These are phyloP conservation scores for Saguinus imperator DNA, from an alignment of 2,113 vertebrate genomes.

Conservation along the genomic window DNA sequence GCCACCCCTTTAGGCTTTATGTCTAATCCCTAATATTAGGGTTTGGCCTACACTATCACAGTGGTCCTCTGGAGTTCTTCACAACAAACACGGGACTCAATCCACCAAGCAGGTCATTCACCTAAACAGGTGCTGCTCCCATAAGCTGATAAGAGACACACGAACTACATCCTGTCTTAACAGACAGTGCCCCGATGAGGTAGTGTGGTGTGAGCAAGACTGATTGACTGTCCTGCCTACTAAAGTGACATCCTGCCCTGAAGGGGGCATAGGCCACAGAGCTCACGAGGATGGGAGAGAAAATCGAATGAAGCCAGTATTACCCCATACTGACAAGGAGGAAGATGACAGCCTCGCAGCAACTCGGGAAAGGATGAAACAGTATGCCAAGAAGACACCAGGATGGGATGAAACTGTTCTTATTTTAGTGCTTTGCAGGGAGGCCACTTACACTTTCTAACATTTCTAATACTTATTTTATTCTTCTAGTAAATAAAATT, in stretches of 20 bases:
- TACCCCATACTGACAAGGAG: neutral
- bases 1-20: neutral
- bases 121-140: neutral
- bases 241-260: neutral
- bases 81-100: neutral
- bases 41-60: neutral
- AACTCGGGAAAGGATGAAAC: neutral
- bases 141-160: neutral
- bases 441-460: conserved; percentile 54
- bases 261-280: neutral
- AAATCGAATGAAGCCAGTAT: accelerated
- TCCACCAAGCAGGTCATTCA: neutral
- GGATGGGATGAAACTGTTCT: conserved; percentile 75
- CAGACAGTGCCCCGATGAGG: neutral
- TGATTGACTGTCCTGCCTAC: neutral
- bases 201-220: neutral
- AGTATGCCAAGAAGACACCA: conserved; percentile 51
- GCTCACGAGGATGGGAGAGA: neutral
- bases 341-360: neutral
- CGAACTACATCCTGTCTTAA: neutral
- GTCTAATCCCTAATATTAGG: neutral
- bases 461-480: conserved; percentile 67
- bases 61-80: neutral
- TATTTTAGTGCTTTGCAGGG: conserved; percentile 62
- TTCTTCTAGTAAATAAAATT: conserved; percentile 60